phyloP scores from a whole-genome alignment of 2,797 vertebrate species.

The Crenuchus spilurus region DNA sequence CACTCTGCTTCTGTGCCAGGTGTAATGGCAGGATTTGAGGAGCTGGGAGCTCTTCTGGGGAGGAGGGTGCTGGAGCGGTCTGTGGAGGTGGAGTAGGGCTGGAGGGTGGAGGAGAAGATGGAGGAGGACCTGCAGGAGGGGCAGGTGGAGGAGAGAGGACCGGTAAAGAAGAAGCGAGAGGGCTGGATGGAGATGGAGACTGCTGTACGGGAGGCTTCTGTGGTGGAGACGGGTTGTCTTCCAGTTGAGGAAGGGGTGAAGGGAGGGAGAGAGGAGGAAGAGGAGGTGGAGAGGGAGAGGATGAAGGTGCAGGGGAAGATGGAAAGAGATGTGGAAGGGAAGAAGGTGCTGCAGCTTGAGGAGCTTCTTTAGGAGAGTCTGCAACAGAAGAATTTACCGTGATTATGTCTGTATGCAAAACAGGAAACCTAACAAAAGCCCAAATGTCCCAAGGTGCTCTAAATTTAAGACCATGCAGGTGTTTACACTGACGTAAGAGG shows the following conservation, averaged over 20 bases:
- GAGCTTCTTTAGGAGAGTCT: conserved; percentile 72
- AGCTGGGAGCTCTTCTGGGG: conserved; percentile 81
- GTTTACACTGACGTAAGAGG: neutral
- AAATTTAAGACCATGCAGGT: conserved; percentile 1
- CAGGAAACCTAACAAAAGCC: neutral
- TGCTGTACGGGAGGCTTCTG: conserved; percentile 47
- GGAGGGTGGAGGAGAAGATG: conserved; percentile 42
- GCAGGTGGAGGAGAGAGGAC: conserved; percentile 62
- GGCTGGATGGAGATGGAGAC: conserved; percentile 58
- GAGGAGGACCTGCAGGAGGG: conserved; percentile 53
- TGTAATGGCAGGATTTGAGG: conserved; percentile 85
- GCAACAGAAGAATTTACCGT: conserved; percentile 35
- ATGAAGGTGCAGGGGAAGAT: conserved; percentile 62
- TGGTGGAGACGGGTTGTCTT: conserved; percentile 58
- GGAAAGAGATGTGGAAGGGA: conserved; percentile 59
- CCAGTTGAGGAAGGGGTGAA: conserved; percentile 66
- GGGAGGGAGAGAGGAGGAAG: conserved; percentile 74
- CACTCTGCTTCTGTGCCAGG: conserved; percentile 90
- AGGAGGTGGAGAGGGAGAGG: conserved; percentile 74
- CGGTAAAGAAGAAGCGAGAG: conserved; percentile 54
- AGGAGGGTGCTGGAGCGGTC: conserved; percentile 73
- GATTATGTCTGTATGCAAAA: neutral
- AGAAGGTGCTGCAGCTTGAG: conserved; percentile 61
- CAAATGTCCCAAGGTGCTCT: neutral
- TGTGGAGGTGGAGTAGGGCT: conserved; percentile 59